Evolutionary conservation across 2,113 vertebrate species (phyloP), one percentile per base, ranked within the genome.

Genomic region (Mastomys coucha): DNA sequence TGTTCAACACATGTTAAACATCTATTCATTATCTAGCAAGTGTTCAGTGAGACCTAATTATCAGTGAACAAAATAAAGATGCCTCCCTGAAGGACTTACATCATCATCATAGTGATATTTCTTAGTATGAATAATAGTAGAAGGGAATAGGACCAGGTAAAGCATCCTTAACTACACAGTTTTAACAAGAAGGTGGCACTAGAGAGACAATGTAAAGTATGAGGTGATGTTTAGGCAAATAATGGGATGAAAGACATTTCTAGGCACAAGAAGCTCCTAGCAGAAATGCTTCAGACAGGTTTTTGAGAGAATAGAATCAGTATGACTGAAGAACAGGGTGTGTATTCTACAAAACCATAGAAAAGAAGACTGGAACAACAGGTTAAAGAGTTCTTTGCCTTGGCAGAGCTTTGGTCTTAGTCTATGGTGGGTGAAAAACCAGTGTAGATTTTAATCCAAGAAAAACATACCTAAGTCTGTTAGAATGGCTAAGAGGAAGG

Each of bases 51-150:
- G 33, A 51, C 31, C 70, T 93, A 8, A 73, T 24, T 75, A 24
- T 69, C 33, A 53, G 20, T 39, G 49, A 93, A 63, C 28, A 91
- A 92, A 94, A 72, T 6, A 58, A 81, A 92, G 67, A 69, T 56
- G 16, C n/a, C 91, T 33, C 7, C 70, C 58, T 1, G 0, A 72
- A 31, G 45, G 84, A 20, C 14, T 76, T 53, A 13, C 22, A 19
- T 85, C 11, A 39, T 60, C 19, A 76, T 20, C 82, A 51, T 91
- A 70, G 49, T 65, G 65, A 24, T 69, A 91, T 77, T 80, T 80
- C 33, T 72, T 60, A 1, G 24, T 36, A 80, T 67, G 81, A 42
- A 33, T 49, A 22, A 36, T 45, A 76, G 8, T 22, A 73, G 58
- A 22, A 72, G 90, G 26, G 56, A 78, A 49, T 2, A 65, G 65